Conservation (phyloP, 2,113 vertebrate genomes). For the Melanostigma gelatinosum region DNA sequence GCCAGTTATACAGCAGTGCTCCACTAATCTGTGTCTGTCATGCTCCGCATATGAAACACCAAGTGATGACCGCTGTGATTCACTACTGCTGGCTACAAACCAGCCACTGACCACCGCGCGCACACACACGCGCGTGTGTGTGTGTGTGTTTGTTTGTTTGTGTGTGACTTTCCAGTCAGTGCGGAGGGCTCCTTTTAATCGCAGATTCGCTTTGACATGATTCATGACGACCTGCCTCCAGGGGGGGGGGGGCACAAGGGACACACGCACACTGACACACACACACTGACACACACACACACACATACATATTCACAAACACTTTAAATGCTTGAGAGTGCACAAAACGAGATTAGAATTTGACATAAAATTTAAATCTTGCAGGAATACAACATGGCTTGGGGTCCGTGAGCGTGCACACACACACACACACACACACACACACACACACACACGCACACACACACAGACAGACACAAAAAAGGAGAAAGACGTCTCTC, state of each 20-base stretch:
- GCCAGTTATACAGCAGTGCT: constrained; percentile 39
- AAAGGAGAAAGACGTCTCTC: constrained; percentile 16
- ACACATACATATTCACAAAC: constrained; percentile 33
- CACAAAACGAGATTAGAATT: constrained; percentile 45
- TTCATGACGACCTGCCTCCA: constrained; percentile 61
- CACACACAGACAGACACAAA: neutral
- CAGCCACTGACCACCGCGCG: no score
- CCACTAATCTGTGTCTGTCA: constrained; percentile 70
- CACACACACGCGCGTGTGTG: neutral
- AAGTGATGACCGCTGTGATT: constrained; percentile 71
- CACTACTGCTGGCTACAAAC: constrained; percentile 54
- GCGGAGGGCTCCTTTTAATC: constrained; percentile 51
- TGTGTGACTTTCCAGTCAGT: constrained; percentile 36
- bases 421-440: neutral
- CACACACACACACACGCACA: neutral
- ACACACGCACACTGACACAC: constrained; percentile 39
- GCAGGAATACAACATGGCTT: constrained; percentile 4
- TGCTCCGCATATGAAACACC: constrained; percentile 66
- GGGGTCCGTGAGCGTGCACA: neutral
- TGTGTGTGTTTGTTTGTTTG: constrained; percentile 6
- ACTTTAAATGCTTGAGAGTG: constrained; percentile 44
- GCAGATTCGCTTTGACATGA: constrained; percentile 67
- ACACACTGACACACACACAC: constrained; percentile 33
- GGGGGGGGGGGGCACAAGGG: constrained; percentile 38
- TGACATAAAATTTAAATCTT: constrained; percentile 44